A percentile compares a stretch with the other conserved stretches of the same genome.
Conservation (phyloP, 2,113 vertebrate genomes). For the Heptranchias perlo region DNA sequence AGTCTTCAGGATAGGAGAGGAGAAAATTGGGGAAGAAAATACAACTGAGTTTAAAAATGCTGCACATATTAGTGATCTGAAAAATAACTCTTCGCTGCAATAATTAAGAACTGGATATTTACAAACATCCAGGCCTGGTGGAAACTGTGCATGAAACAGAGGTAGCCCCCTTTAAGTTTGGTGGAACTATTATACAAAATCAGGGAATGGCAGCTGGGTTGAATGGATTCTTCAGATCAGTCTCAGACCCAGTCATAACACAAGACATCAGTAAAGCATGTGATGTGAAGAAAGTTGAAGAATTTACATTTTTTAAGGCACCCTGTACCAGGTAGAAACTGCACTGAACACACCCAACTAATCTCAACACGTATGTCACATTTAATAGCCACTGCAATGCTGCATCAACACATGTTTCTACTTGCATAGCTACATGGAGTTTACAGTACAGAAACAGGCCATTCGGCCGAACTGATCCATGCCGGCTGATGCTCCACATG, state of each 20-base stretch:
- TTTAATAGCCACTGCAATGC: neutral
- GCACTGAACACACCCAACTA: neutral
- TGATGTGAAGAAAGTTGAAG: neutral
- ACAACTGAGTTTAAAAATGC: neutral
- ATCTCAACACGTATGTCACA: neutral
- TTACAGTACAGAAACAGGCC: too few relatives aligned
- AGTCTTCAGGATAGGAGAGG: neutral
- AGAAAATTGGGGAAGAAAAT: neutral
- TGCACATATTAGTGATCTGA: neutral
- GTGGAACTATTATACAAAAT: neutral
- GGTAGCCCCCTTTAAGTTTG: neutral
- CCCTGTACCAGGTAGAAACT: neutral
- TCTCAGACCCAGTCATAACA: neutral
- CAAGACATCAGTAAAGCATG: neutral
- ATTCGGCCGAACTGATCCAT: too few relatives aligned
- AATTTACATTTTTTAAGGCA: neutral
- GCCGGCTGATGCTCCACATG: too few relatives aligned
- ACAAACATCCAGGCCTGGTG: neutral
- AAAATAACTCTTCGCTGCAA: neutral
- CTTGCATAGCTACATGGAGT: too few relatives aligned
- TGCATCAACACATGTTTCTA: neutral
- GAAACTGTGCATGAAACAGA: neutral
- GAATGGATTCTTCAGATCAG: too few relatives aligned
- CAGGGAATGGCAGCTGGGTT: neutral
- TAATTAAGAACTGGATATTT: neutral